Conservation (phyloP, 2,797 vertebrate genomes). For the Cryptoprocta ferox region DNA sequence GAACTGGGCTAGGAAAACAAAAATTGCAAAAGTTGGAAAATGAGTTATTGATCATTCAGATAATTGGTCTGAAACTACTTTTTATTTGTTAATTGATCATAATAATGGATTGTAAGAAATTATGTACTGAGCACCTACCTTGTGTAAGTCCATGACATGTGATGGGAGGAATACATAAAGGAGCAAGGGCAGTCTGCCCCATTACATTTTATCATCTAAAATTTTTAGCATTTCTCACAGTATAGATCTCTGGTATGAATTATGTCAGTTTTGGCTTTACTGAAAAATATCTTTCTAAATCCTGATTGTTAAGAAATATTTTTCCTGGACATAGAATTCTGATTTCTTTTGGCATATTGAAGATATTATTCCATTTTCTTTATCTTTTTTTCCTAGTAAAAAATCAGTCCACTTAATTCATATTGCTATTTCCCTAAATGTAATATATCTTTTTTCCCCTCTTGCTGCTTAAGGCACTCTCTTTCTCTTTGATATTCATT, state of each 20-base stretch:
- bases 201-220: neutral
- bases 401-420: neutral
- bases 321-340: neutral
- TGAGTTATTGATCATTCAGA: neutral
- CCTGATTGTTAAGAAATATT: neutral
- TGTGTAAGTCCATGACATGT: neutral
- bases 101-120: neutral
- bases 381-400: neutral
- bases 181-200: neutral
- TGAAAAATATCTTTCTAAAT: neutral
- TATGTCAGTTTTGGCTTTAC: neutral
- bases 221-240: neutral
- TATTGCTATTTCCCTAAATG: neutral
- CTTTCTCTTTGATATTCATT: neutral
- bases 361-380: neutral
- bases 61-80: neutral
- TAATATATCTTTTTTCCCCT: neutral
- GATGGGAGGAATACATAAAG: neutral
- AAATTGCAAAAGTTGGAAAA: neutral
- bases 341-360: neutral
- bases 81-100: conserved; percentile 11
- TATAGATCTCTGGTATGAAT: neutral
- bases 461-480: neutral
- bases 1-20: neutral
- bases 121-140: neutral